phyloP scores from a whole-genome alignment of 1,140 invertebrate species.

The Brachionus sp. region DNA sequence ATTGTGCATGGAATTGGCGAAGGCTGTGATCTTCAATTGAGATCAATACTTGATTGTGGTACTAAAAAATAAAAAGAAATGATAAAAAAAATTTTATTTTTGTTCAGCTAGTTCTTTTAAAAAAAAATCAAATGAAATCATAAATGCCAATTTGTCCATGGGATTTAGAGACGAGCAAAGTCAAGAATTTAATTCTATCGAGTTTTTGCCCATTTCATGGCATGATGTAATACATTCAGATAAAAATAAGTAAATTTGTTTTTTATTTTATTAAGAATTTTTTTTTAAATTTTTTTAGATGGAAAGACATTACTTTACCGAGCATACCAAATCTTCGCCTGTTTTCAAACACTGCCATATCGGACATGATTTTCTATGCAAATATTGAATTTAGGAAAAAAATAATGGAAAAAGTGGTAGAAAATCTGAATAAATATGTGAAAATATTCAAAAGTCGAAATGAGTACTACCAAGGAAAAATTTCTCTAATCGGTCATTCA shows the following conservation, averaged over 20 bases:
- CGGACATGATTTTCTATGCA: slow-evolving; percentile 16
- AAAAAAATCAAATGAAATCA: slow-evolving; percentile 2
- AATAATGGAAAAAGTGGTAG: background rate
- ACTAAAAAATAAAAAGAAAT: background rate
- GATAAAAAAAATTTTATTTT: background rate
- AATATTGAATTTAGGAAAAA: background rate
- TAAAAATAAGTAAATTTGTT: background rate
- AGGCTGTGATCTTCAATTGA: background rate
- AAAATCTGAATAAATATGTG: slow-evolving; percentile 18
- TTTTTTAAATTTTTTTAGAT: background rate
- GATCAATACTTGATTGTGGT: slow-evolving; percentile 17
- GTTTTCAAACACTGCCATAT: slow-evolving; percentile 17
- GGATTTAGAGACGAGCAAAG: background rate
- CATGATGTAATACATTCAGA: slow-evolving; percentile 22
- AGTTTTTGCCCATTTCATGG: slow-evolving; percentile 6
- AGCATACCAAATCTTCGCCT: background rate
- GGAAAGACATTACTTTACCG: slow-evolving; percentile 19
- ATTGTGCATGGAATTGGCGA: slow-evolving; percentile 26
- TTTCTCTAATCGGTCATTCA: slow-evolving; percentile 5
- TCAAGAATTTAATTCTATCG: slow-evolving; percentile 25
- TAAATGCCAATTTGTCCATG: background rate
- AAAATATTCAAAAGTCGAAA: background rate
- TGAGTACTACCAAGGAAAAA: background rate
- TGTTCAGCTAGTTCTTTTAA: background rate
- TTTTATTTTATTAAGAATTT: background rate